A percentile compares a stretch with the other conserved stretches of the same genome.
These are phyloP conservation scores for Columbina picui DNA, from an alignment of 2,113 vertebrate genomes.

Conservation along the genomic window DNA sequence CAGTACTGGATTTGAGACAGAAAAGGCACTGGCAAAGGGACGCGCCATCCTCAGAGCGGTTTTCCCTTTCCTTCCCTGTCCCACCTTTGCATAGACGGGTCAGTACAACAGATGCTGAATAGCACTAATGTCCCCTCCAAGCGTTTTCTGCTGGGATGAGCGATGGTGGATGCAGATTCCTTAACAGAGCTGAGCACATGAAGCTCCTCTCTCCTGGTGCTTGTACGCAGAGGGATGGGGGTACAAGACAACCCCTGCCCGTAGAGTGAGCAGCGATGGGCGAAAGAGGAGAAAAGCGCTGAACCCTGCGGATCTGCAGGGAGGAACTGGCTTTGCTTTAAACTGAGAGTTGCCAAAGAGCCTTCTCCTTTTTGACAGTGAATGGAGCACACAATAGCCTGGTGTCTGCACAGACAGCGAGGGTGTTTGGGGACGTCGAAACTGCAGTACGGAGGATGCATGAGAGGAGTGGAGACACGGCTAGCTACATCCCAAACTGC, in stretches of 20 bases:
- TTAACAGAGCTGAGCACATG: neutral
- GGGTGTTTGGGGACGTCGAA: slow-evolving; percentile 51
- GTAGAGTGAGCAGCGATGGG: neutral
- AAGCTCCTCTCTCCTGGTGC: neutral
- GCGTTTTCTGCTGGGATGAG: neutral
- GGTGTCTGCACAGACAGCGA: slow-evolving; percentile 41
- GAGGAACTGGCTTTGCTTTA: slow-evolving; percentile 7
- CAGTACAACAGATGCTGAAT: neutral
- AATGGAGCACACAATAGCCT: slow-evolving; percentile 58
- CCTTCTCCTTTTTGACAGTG: slow-evolving; percentile 57
- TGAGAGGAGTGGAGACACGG: slow-evolving; percentile 27
- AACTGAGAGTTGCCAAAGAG: neutral
- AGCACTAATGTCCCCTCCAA: neutral
- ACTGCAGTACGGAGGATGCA: slow-evolving; percentile 21
- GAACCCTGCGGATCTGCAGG: slow-evolving; percentile 9
- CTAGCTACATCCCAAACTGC: slow-evolving; percentile 29
- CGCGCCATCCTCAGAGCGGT: neutral
- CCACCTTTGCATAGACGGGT: neutral
- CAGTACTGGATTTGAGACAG: neutral
- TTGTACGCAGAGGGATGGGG: neutral
- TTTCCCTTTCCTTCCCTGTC: neutral
- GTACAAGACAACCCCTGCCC: neutral
- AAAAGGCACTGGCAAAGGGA: neutral
- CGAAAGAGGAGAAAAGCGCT: neutral
- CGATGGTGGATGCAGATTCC: neutral